phyloP scores from a whole-genome alignment of 2,888 invertebrate species.

The Tenodera sinensis region DNA sequence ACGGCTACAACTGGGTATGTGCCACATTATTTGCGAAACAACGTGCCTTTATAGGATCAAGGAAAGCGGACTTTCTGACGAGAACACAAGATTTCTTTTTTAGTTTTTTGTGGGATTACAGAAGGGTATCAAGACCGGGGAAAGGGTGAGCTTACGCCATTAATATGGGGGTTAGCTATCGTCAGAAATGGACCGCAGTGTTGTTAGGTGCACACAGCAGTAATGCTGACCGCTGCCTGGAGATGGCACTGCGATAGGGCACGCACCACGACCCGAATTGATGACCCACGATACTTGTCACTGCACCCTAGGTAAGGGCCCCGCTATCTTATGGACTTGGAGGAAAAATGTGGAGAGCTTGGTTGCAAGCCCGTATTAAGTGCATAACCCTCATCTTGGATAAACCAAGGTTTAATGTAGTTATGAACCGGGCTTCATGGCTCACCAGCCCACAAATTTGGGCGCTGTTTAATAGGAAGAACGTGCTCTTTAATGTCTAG shows the following conservation, averaged over 20 bases:
- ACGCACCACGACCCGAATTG: constrained; percentile 19
- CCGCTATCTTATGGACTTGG: background rate
- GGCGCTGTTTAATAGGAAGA: background rate
- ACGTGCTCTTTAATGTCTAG: background rate
- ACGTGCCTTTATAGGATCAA: background rate
- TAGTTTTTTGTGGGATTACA: background rate
- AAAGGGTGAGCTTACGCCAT: background rate
- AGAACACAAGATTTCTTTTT: background rate
- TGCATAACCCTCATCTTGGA: background rate
- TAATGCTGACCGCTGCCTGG: constrained; percentile 22
- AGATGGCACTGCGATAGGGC: constrained; percentile 25
- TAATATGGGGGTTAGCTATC: constrained; percentile 1
- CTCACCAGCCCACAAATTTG: background rate
- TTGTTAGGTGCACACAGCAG: background rate
- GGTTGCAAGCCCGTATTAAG: background rate
- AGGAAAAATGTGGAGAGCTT: background rate
- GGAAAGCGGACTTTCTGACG: background rate
- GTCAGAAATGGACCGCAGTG: background rate
- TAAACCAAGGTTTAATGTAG: background rate
- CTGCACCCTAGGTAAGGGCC: background rate
- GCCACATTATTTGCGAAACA: too few species aligned
- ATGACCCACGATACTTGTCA: constrained; percentile 7
- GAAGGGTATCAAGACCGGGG: background rate
- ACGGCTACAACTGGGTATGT: too few species aligned
- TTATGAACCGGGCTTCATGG: background rate